Evolutionary conservation across 1,140 invertebrate genomes (phyloP).

Genomic region (Cyrtorhinus lividipennis): DNA sequence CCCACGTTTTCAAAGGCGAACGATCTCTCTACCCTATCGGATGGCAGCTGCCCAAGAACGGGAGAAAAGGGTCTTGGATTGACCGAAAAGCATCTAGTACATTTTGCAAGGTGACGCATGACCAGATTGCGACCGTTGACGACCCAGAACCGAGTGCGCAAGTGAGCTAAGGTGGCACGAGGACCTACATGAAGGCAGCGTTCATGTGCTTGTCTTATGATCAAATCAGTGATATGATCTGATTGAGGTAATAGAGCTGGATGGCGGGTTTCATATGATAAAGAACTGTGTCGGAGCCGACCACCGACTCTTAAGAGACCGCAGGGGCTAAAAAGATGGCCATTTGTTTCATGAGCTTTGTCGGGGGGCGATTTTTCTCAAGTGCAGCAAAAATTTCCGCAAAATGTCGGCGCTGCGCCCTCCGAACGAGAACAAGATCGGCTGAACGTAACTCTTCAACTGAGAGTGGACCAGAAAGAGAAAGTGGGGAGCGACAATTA

Average conservation of each 20-base stretch:
- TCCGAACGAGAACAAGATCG: not conserved
- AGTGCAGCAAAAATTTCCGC: not conserved
- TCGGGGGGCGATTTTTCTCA: not conserved
- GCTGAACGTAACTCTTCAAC: not conserved
- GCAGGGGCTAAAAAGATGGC: conserved; percentile 28
- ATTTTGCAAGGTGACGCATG: not conserved
- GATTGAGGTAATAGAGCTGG: conserved; percentile 28
- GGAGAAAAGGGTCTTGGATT: conserved; percentile 17
- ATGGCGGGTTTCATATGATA: conserved; percentile 27
- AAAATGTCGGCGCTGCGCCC: not conserved
- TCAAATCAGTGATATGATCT: conserved; percentile 21
- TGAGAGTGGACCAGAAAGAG: not conserved
- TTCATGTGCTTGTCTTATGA: conserved; percentile 25
- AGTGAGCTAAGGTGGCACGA: conserved; percentile 15
- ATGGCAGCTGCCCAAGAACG: conserved; percentile 29
- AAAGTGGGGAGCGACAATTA: not conserved
- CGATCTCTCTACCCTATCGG: conserved; percentile 25
- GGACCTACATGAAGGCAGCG: conserved; percentile 24
- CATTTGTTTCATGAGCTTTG: not conserved
- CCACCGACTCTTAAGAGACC: conserved; percentile 31
- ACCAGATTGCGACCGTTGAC: not conserved
- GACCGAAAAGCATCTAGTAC: not conserved
- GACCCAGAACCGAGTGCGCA: conserved; percentile 24
- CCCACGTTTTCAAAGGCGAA: no score
- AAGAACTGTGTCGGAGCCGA: conserved; percentile 25